Evolutionary conservation across 2,113 vertebrate genomes (phyloP), one percentile per base, ranked within the genome.

Genomic region (Chascanopsetta lugubris): DNA sequence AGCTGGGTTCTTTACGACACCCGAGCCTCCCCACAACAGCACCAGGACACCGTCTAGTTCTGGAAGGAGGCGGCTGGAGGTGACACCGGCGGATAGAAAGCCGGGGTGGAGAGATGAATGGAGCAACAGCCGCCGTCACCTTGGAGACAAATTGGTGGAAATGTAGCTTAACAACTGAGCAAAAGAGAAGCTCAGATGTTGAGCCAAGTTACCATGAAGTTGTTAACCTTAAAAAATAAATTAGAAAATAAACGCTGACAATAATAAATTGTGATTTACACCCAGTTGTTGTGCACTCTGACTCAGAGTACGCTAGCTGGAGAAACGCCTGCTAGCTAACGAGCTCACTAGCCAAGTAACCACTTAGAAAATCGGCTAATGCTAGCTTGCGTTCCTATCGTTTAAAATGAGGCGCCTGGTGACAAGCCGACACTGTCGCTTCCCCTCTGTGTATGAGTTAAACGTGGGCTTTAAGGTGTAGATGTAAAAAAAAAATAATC

Each of bases 111-210:
- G 45, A 34, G 67, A 61, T 32, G 40, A 61, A 77, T 34, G 64
- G 11, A 57, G 69, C 51, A 55, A 61, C 78, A 69, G 42, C 67
- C 67, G 27, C 66, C 61, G 83, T 89, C 86, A 88, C 89, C 87
- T 85, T 87, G 86, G 86, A 85, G 69, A 86, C 80, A 77, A 60
- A 84, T 27, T 58, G 48, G 66, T 56, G 69, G 54, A 75, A 56
- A 43, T 43, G 67, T 69, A 64, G 76, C 75, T 84, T 81, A 82
- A 75, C 13, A 62, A 79, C 75, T 50, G 79, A 2, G 48, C 66
- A 64, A 79, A 40, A 47, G 68, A 18, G 4, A 72, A 24, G 60
- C 72, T 38, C 26, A 29, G n/a, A 11, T 50, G 38, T 8, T 21
- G 32, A 50, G 24, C 3, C 5, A 34, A 30, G 48, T 57, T 29